These are phyloP conservation scores for Melieria picta DNA, from an alignment of 2,888 invertebrate genomes.

Conservation along the genomic window DNA sequence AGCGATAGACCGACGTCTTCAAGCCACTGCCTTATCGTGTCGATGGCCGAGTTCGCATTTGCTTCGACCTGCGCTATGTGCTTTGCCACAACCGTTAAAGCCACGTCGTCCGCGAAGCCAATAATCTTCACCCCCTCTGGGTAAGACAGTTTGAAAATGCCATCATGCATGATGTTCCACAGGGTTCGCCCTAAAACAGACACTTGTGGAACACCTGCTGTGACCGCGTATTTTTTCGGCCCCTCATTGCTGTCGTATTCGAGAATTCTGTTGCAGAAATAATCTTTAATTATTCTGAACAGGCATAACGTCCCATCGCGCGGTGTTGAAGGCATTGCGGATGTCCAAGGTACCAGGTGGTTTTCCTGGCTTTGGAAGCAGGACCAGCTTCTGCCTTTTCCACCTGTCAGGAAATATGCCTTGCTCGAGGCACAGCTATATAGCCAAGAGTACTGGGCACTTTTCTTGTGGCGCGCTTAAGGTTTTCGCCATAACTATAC, in stretches of 20 bases:
- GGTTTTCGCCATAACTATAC: constrained; percentile 2
- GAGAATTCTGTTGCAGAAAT: constrained; percentile 18
- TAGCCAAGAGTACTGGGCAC: not conserved
- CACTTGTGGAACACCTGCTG: constrained; percentile 29
- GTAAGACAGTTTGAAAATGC: constrained; percentile 7
- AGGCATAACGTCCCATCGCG: constrained; percentile 18
- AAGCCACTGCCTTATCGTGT: not conserved
- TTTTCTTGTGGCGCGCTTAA: not conserved
- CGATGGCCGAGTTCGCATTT: not conserved
- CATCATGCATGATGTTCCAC: constrained; percentile 35
- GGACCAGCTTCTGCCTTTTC: constrained; percentile 24
- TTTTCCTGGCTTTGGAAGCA: constrained; percentile 17
- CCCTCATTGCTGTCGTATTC: constrained; percentile 29
- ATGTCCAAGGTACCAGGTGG: constrained; percentile 19
- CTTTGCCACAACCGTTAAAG: constrained; percentile 18
- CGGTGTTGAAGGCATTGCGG: constrained; percentile 37
- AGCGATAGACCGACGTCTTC: not conserved
- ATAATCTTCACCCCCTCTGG: constrained; percentile 4
- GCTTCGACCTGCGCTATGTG: not conserved
- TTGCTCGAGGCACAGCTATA: not conserved
- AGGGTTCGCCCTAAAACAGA: constrained; percentile 33
- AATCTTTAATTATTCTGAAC: constrained; percentile 6
- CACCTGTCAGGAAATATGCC: constrained; percentile 17
- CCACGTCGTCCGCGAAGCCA: constrained; percentile 35
- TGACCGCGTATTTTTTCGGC: constrained; percentile 1